Evolutionary conservation across 2,888 invertebrate genomes (phyloP), one percentile per base, ranked within the genome.

Genomic region (Sphaerophoria taeniata): DNA sequence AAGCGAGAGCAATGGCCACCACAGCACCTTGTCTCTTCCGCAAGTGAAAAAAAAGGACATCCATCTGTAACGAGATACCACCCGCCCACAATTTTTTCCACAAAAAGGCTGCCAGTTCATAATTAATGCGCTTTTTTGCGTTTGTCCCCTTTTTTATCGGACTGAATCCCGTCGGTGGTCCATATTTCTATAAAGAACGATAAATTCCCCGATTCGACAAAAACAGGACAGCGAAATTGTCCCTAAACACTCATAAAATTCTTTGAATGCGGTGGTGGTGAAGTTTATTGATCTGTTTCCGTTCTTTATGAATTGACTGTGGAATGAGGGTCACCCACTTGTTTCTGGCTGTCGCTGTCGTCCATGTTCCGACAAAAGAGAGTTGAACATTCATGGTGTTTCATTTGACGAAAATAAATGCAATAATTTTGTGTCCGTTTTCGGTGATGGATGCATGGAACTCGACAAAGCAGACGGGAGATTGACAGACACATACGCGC

Each of bases 201-300:
- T 77, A 77, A 51, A 73, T 61, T 63, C 47, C 33, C 51, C 53
- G 12, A 31, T 43, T 53, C 55, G 65, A 75, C 72, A 55, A 70
- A 14, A 49, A 14, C 36, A 45, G 1, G 24, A 24, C 9, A 39
- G 16, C 16, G 36, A 49, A 49, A 71, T 33, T 49, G 49, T 73
- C 77, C 72, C 77, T 67, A 71, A 76, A 60, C 51, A 45, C 70
- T 39, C 79, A 74, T 47, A 78, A 71, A 77, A 67, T 36, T 12
- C 55, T 16, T 33, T n/a, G 33, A 9, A 39, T n/a, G 14, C 24
- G 12, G 53, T 7, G 6, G 14, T 34, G 53, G 45, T 51, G 78
- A 78, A 49, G 60, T 67, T 80, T 80, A 84, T 84, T 76, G 72
- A 84, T 75, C 67, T 55, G 71, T 53, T 79, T 79, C 55, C 74